Conservation (phyloP, 2,113 vertebrate species). For the Phycodurus eques region DNA sequence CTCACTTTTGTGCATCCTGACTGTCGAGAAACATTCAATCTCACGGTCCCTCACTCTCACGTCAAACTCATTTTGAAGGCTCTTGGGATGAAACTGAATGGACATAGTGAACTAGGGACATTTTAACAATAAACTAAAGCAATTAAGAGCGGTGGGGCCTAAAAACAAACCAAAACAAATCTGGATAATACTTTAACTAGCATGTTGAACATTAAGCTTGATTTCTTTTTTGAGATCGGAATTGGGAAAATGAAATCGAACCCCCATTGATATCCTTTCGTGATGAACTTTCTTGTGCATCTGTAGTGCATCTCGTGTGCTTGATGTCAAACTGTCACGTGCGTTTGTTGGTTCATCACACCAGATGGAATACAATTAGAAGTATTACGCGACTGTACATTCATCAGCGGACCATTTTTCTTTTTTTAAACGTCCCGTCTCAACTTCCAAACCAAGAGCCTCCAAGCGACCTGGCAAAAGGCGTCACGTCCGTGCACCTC, state of each 20-base stretch:
- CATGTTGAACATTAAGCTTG: background rate
- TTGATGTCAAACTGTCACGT: background rate
- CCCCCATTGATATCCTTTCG: too few species aligned
- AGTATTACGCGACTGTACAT: too few species aligned
- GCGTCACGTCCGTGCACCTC: too few species aligned
- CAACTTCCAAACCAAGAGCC: background rate
- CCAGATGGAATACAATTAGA: too few species aligned
- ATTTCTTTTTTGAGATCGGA: background rate
- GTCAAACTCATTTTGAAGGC: conserved; percentile 24
- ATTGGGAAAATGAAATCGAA: background rate
- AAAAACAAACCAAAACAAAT: background rate
- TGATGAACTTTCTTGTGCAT: background rate
- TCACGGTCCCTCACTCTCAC: background rate
- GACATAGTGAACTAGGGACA: conserved; percentile 6
- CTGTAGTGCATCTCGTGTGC: background rate
- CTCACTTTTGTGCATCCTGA: conserved; percentile 5
- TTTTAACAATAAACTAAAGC: background rate
- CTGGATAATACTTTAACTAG: background rate
- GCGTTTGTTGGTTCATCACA: background rate
- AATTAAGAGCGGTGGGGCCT: background rate
- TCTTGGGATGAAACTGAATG: conserved; percentile 20
- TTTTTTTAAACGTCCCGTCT: background rate
- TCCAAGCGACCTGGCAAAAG: background rate
- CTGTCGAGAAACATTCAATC: conserved; percentile 1
- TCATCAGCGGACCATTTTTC: background rate